phyloP scores from a whole-genome alignment of 2,797 vertebrate genomes.

The Nannoperca australis region DNA sequence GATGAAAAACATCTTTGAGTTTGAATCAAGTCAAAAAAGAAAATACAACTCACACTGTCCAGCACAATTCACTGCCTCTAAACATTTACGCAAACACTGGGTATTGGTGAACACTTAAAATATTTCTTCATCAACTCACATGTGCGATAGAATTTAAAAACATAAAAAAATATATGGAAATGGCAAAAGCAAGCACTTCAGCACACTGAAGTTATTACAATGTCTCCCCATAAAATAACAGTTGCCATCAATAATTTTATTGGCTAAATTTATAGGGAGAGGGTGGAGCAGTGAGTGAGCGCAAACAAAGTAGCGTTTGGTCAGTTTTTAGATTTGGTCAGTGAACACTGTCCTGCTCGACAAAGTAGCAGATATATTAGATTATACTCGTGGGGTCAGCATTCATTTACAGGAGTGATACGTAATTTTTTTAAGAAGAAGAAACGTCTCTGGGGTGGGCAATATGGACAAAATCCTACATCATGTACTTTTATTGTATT shows the following conservation, averaged over 20 bases:
- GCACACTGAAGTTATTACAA: not conserved
- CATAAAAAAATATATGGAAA: slow-evolving; percentile 6
- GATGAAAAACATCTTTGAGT: not conserved
- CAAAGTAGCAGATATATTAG: slow-evolving; percentile 12
- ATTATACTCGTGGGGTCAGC: not conserved
- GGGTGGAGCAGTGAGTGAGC: not conserved
- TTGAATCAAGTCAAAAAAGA: slow-evolving; percentile 1
- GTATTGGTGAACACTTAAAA: not conserved
- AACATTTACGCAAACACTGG: not conserved
- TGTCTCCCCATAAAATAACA: not conserved
- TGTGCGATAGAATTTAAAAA: not conserved
- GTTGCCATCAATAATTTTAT: not conserved
- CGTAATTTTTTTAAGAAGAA: not conserved
- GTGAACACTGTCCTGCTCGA: not conserved
- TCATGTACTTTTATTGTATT: not conserved
- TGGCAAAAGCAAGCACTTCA: not conserved
- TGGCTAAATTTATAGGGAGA: not conserved
- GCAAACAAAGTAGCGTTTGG: slow-evolving; percentile 25
- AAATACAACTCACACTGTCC: not conserved
- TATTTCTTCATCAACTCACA: not conserved
- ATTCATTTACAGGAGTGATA: not conserved
- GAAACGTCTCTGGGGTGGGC: not conserved
- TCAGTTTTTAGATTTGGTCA: not conserved
- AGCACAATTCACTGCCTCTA: not conserved
- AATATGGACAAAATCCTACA: not conserved